Evolutionary conservation across 2,888 invertebrate genomes (phyloP), one percentile per base, ranked within the genome.

Genomic region (Morinoia aosen): DNA sequence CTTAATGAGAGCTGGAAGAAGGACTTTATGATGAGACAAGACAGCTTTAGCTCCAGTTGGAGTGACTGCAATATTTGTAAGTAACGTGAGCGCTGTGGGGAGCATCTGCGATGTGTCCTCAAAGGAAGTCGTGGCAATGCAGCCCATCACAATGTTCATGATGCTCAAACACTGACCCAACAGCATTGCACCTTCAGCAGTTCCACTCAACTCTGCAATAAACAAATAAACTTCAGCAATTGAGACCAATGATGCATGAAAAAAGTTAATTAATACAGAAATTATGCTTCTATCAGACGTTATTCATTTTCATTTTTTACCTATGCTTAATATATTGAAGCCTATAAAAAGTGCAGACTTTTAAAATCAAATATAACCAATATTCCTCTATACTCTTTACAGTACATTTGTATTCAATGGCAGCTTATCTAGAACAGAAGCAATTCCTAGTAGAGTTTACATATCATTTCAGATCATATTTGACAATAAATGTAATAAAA

Each of bases 171-270:
- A 57, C 33, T 93, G 93, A 0, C 58, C 93, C 39, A 93, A 33
- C 56, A 93, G 93, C 93, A 57, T 19, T 10, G 93, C 93, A 12
- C 93, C 93, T 33, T 93, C 93, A 93, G 25, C 12, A 57, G 25
- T 93, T 56, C 93, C 93, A 93, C 93, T 93, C 93, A 93, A 57
- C 48, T 93, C 93, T 93, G 93, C 12, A 93, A 93, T 4, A 93
- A 57, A 90, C 0, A 90, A 90, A 48, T 90, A 33, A 76, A 33
- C 19, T 14, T 76, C 3, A 90, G 12, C 39, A 90, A 10, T 40
- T 39, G 40, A 3, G 40, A 16, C 40, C 39, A 40, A 40, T 16
- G 16, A 40, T 25, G 14, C 39, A 4, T 25, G 14, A 90, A 10
- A 48, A 8, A 48, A 0, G 0, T 40, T 90, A 1, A 10, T 40